Base-by-base conservation (phyloP, 2,113 vertebrate species). In the Daphoenositta chrysoptera region DNA sequence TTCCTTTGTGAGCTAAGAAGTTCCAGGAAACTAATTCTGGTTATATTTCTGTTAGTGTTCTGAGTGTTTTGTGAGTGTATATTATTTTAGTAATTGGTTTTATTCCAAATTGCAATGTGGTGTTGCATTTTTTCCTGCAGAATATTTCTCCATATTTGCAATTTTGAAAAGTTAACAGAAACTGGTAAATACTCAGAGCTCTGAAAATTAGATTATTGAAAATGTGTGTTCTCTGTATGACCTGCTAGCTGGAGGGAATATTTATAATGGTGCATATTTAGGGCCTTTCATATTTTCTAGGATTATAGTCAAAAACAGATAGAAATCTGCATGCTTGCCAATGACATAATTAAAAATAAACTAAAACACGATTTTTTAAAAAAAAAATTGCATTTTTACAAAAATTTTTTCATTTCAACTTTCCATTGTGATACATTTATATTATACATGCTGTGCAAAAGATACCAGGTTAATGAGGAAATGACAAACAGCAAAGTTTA, bases 1-100 rank as follows among this genome's bases (percentile, higher is more conserved):
- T 94, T 89, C 56, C 87, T 94, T 70, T 93, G n/a, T 94, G 81
- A 92, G 19, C 60, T 85, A 60, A 79, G 61, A 78, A 89, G 80
- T 97, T 94, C 77, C 81, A 89, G 81, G 78, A 91, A 78, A 82
- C 19, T 78, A 75, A 60, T 28, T 70, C 47, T 76, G n/a, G 37
- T 84, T 82, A 71, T n/a, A 57, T n/a, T 61, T 94, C 47, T 80
- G 19, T 69, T 83, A 65, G 15, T 48, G 27, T 66, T 94, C 45
- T 71, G 57, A 82, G 44, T 76, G 47, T 88, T 94, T 91, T 40
- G 7, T 64, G 58, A 70, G n/a, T 61, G 35, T 71, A 37, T 79
- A 71, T 70, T 87, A 50, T 66, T 89, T 83, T 78, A 75, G 28
- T 20, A 48, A 42, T 56, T 63, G 58, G 21, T 48, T 75, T 85